Base-by-base conservation (phyloP, 2,888 invertebrate species). In the Tricholauxania praeusta region DNA sequence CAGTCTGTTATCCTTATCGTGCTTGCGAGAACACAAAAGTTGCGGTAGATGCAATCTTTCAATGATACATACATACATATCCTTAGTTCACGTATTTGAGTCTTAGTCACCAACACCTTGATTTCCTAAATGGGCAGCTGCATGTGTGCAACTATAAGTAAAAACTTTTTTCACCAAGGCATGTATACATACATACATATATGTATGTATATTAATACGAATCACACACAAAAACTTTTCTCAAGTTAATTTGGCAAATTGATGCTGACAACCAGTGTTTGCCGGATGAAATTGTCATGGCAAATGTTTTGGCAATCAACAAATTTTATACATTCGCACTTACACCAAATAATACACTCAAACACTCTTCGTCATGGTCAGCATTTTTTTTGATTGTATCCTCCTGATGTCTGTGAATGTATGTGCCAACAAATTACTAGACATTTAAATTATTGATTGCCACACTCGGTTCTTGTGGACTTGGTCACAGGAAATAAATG, bases 241-340 rank as follows among this genome's bases (percentile, higher is more conserved):
- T 65, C 48, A 69, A 74, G 74, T 72, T 74, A 72, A 72, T 72
- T 74, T 72, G 62, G 51, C 62, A 72, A 74, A 74, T 74, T 74
- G 72, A 66, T 66, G 72, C 66, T 72, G 69, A 64, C 73, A 72
- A 69, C 65, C 74, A 69, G 73, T 68, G 76, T 71, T 73, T 72
- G 74, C 74, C 52, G 63, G 70, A 66, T 69, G 71, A 65, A 76
- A 74, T 66, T 75, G 72, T 72, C 74, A 74, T 71, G 71, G 73
- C 70, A 51, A 71, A 69, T 71, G 72, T 53, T 71, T 71, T 72
- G 70, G 72, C 65, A 71, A 67, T 51, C 52, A 14, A 53, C 51
- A 60, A 63, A 73, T 66, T 69, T 3, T 32, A 48, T 12, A 6
- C 39, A 12, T 47, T 39, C 12, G 3, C 39, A 62, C n/a, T 15